These are phyloP conservation scores for Papilio polyxenes DNA, from an alignment of 1,140 invertebrate species.

Conservation along the genomic window DNA sequence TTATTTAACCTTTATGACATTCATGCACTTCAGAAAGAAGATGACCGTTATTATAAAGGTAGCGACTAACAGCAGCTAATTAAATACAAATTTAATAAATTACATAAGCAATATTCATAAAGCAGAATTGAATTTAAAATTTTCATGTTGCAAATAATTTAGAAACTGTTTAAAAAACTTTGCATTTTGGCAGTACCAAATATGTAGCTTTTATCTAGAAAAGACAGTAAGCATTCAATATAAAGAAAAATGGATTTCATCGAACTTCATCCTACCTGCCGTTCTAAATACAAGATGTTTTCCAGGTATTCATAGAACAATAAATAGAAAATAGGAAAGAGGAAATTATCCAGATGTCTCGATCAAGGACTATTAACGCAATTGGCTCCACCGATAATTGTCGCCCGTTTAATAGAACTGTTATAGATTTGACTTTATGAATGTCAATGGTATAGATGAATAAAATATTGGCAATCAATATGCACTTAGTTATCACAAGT, in stretches of 20 bases:
- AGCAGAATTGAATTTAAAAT: background rate
- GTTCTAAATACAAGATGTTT: slow-evolving; percentile 12
- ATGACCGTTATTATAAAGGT: slow-evolving; percentile 6
- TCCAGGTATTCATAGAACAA: background rate
- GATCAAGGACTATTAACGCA: slow-evolving; percentile 22
- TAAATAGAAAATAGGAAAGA: slow-evolving; percentile 2
- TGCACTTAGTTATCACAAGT: background rate
- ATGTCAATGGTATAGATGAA: background rate
- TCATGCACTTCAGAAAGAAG: background rate
- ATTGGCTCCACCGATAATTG: slow-evolving; percentile 12
- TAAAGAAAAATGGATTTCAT: background rate
- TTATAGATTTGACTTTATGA: slow-evolving; percentile 22
- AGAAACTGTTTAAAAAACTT: background rate
- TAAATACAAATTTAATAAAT: background rate
- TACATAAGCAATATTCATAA: background rate
- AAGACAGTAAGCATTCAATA: background rate
- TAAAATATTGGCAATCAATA: background rate
- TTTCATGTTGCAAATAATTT: background rate
- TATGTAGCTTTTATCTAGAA: background rate
- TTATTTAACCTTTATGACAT: slow-evolving; percentile 25
- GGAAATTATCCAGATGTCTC: slow-evolving; percentile 11
- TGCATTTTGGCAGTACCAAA: too few relatives aligned
- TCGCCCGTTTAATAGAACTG: background rate
- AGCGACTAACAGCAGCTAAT: background rate
- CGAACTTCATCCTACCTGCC: background rate